Evolutionary conservation across 53 echinoderm and acorn worm species (phyloP), one percentile per base, ranked within the genome.

Genomic region (Stichopus horrens): DNA sequence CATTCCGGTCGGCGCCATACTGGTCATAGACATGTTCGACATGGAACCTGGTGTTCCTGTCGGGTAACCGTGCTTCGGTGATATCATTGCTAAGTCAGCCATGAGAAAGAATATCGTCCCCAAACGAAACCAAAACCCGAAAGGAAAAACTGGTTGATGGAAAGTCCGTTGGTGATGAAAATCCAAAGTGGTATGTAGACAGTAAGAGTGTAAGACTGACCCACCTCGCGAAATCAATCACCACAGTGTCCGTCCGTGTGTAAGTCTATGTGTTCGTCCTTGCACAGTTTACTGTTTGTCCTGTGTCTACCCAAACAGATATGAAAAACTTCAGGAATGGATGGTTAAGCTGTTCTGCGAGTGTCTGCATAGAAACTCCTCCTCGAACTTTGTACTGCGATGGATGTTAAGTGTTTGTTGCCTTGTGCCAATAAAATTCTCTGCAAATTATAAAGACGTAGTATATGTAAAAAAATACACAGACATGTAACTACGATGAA

Each of bases 51-150:
- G 95, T 77, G 95, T 90, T 8, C 89, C 88, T 21, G 91, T 91
- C 9, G 97, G 97, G 74, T 97, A 97, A 20, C 92, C 95, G 55
- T 95, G 92, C 88, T 97, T 97, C 52, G 97, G 97, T 89, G 95
- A 95, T 81, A 97, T 95, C 97, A 97, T 97, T 77, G 91, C 93
- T 66, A 88, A 74, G 79, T 96, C 92, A 55, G 96, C 92, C 96
- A 96, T 93, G 83, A 86, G 89, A 86, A 90, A 77, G 85, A 76
- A 76, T 23, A 7, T 37, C 75, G 75, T 75, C 63, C 8, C 19
- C 68, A 19, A 18, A 16, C 68, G 19, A 16, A 16, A 18, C 16
- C 68, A 18, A 68, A 6, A 68, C 14, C 16, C 16, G 6, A 19
- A 68, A 68, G 68, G 19, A 68, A 68, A 9, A 16, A 68, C 68